A percentile compares a stretch with the other conserved stretches of the same genome.
Evolutionary conservation across 2,113 vertebrate species (phyloP).

Genomic region (Scytalopus superciliaris): DNA sequence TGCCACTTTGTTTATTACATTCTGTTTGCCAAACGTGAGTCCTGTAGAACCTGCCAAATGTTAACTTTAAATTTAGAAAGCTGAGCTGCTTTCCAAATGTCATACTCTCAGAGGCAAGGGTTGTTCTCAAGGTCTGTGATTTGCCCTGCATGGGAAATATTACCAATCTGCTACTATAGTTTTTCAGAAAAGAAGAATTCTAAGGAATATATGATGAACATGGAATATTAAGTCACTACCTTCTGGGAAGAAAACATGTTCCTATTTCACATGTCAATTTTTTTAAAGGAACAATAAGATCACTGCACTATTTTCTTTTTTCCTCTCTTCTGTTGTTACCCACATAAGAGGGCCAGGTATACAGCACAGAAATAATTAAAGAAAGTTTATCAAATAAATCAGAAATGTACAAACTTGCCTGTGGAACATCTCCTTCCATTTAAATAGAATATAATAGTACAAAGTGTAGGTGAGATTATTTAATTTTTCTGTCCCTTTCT

Average conservation of each 20-base stretch:
- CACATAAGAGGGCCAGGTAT: not conserved
- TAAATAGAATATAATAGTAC: conserved; percentile 39
- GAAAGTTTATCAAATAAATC: conserved; percentile 7
- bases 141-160: not conserved
- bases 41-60: conserved; percentile 17
- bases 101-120: not conserved
- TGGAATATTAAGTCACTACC: not conserved
- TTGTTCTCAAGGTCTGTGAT: not conserved
- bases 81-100: not conserved
- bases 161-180: not conserved
- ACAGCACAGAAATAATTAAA: not conserved
- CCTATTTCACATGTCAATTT: not conserved
- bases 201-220: not conserved
- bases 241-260: not conserved
- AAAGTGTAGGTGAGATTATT: conserved; percentile 18
- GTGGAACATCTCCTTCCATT: not conserved
- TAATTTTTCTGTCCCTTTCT: not conserved
- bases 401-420: conserved; percentile 47
- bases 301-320: not conserved
- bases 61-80: conserved; percentile 36
- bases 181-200: not conserved
- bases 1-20: conserved; percentile 23
- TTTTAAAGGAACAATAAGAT: not conserved
- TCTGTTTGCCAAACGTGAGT: conserved; percentile 32
- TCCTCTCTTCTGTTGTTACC: not conserved